Percentiles rank a stretch among this genome's conserved stretches.
These are phyloP conservation scores for Phyto melanocephala DNA, from an alignment of 2,888 invertebrate species.

Conservation along the genomic window DNA sequence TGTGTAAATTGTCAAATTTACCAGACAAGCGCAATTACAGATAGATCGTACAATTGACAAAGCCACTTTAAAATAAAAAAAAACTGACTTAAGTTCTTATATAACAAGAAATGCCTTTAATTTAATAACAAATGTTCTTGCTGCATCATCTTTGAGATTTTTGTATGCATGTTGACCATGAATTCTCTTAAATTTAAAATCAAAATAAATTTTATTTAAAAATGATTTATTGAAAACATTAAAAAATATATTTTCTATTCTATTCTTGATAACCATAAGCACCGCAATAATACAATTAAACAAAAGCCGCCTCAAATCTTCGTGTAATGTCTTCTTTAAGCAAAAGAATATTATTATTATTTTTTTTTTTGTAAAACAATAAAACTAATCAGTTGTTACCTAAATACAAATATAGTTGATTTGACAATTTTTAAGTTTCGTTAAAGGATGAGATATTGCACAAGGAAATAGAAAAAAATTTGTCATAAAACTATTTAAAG, in stretches of 20 bases:
- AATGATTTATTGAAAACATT: constrained; percentile 25
- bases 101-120: no score
- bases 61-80: no score
- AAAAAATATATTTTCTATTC: no score
- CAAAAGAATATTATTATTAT: background rate
- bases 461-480: background rate
- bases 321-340: background rate
- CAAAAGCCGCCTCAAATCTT: background rate
- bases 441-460: background rate
- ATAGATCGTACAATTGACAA: no score
- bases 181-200: background rate
- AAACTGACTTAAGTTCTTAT: no score
- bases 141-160: constrained; percentile 1
- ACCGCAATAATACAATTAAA: no score
- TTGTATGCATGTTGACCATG: constrained; percentile 9
- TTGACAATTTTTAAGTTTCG: background rate
- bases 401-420: no score
- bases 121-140: constrained; percentile 13
- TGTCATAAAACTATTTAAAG: background rate
- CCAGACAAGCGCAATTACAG: no score
- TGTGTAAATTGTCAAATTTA: no score
- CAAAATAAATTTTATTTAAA: background rate
- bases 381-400: no score
- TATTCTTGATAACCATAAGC: no score
- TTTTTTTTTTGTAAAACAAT: no score